Conservation (phyloP, 2,797 vertebrate genomes). For the Meriones psammophilus region DNA sequence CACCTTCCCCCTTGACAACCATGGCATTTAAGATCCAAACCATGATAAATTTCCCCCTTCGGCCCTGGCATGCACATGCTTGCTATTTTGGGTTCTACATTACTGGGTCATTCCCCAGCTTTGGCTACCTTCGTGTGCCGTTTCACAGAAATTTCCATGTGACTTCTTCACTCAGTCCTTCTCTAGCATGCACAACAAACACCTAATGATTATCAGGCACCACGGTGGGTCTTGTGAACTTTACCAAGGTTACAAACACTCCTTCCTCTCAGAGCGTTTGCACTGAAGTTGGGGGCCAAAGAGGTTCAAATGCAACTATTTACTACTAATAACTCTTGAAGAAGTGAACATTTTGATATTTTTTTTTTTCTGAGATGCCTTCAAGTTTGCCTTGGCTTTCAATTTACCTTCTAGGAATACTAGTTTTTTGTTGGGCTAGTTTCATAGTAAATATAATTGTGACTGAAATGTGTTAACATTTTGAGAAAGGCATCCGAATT, state of each 20-base stretch:
- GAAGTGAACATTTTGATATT: constrained; percentile 21
- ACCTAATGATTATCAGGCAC: neutral
- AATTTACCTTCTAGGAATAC: constrained; percentile 16
- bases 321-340: constrained; percentile 21
- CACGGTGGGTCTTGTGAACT: neutral
- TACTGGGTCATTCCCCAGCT: neutral
- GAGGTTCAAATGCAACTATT: neutral
- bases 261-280: neutral
- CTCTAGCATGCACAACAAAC: neutral
- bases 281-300: neutral
- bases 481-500: constrained; percentile 6
- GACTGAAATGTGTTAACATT: constrained; percentile 33
- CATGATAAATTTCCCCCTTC: neutral
- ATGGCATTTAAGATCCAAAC: no score
- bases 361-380: neutral
- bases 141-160: constrained; percentile 41
- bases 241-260: constrained; percentile 1
- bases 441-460: constrained; percentile 10
- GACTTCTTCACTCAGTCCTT: neutral
- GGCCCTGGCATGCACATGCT: neutral
- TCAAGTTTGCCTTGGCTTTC: constrained; percentile 42
- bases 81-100: neutral
- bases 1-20: neutral
- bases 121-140: neutral
- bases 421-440: neutral